Conservation (phyloP, 2,888 invertebrate genomes). For the Yponomeuta malinellus region DNA sequence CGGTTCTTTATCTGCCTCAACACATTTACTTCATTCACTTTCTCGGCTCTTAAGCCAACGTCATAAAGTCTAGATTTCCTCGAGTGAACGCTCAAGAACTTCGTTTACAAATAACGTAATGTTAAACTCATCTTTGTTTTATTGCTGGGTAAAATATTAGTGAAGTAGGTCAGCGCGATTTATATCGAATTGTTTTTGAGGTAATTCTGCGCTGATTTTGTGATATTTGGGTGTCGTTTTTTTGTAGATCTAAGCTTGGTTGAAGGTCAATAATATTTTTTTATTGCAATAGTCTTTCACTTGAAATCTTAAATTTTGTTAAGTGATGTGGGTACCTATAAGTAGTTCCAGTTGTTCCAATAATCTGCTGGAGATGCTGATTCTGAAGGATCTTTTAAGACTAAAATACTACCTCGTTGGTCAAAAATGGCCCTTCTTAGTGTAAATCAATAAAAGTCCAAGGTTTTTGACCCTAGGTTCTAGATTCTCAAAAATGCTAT, state of each 20-base stretch:
- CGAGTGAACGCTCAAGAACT: background rate
- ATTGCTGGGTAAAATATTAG: constrained; percentile 6
- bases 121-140: constrained; percentile 1
- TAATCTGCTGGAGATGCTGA: no score
- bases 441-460: no score
- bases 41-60: background rate
- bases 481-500: no score
- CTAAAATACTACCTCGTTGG: no score
- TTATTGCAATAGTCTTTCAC: no score
- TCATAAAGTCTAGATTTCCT: background rate
- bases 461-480: no score
- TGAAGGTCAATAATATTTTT: background rate
- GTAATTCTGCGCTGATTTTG: background rate
- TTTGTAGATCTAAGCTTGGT: background rate
- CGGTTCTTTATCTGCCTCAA: background rate
- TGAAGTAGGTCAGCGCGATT: background rate
- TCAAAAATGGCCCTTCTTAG: no score
- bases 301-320: no score
- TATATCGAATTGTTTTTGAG: constrained; percentile 3
- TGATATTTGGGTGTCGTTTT: background rate
- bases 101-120: background rate
- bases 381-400: no score
- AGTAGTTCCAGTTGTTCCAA: no score
- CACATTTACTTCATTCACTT: background rate
- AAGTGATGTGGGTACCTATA: no score